Evolutionary conservation across 2,113 vertebrate species (phyloP).

Genomic region (Bothrops jararaca): DNA sequence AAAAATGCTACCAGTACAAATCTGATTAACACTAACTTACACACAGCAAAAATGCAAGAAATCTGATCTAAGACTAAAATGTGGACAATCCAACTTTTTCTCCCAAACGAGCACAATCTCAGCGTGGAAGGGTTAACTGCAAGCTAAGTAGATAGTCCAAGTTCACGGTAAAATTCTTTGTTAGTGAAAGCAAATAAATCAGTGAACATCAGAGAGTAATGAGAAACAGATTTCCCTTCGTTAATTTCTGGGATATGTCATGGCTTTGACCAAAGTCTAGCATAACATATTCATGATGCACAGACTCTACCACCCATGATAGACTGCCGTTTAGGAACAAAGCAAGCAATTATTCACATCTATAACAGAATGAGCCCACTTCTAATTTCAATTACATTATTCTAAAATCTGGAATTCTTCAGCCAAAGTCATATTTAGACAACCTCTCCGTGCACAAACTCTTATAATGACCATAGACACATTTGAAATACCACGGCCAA

Average conservation of each 20-base stretch:
- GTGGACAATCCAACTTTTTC: conserved; percentile 39
- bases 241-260: conserved; percentile 74
- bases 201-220: conserved; percentile 71
- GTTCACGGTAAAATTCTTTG: conserved; percentile 61
- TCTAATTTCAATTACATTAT: conserved; percentile 23
- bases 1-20: conserved; percentile 28
- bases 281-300: conserved; percentile 68
- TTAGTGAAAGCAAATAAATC: conserved; percentile 72
- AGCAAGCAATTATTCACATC: conserved; percentile 41
- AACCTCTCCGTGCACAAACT: not conserved
- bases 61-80: conserved; percentile 32
- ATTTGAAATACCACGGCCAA: conserved; percentile 23
- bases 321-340: conserved; percentile 59
- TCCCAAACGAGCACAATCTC: conserved; percentile 40
- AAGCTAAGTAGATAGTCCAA: conserved; percentile 61
- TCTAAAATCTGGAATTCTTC: conserved; percentile 49
- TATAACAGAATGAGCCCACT: not conserved
- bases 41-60: conserved; percentile 40
- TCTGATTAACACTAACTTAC: conserved; percentile 22
- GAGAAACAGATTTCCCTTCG: conserved; percentile 72
- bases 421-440: conserved; percentile 17
- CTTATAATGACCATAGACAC: not conserved
- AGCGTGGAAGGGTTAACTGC: conserved; percentile 60
- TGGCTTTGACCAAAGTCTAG: conserved; percentile 64
- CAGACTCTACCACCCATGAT: conserved; percentile 59